Conservation (phyloP, 2,888 invertebrate species). For the Strigamia maritima region DNA sequence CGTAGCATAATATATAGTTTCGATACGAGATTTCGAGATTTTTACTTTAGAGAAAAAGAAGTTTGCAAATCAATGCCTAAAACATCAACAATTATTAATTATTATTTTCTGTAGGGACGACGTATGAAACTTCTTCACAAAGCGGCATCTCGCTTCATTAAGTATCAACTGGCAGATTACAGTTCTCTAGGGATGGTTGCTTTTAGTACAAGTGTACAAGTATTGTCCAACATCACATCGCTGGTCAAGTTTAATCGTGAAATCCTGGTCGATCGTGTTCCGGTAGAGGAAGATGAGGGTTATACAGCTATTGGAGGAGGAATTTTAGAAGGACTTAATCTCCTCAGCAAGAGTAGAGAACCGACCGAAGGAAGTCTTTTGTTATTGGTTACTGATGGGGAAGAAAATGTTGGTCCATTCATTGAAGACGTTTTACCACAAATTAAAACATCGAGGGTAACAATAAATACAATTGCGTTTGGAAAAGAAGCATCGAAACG, state of each 20-base stretch:
- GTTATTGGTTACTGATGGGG: constrained; percentile 41
- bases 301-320: constrained; percentile 41
- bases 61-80: no score
- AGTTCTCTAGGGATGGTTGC: constrained; percentile 46
- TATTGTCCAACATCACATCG: constrained; percentile 39
- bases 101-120: constrained; percentile 50
- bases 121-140: constrained; percentile 44
- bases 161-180: constrained; percentile 44
- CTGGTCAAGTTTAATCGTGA: constrained; percentile 36
- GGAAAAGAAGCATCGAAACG: constrained; percentile 40
- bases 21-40: no score
- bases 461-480: constrained; percentile 44
- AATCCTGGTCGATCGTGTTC: constrained; percentile 43
- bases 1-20: no score
- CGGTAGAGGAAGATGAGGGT: constrained; percentile 44
- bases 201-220: constrained; percentile 42
- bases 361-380: constrained; percentile 39
- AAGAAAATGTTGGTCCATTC: constrained; percentile 43
- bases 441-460: constrained; percentile 44
- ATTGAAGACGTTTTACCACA: constrained; percentile 43
- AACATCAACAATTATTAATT: no score
- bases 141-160: constrained; percentile 46
- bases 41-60: no score
- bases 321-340: constrained; percentile 38
- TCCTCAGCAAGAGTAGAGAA: constrained; percentile 35